These are phyloP conservation scores for Atrina japonica DNA, from an alignment of 2,888 invertebrate species.

Conservation along the genomic window DNA sequence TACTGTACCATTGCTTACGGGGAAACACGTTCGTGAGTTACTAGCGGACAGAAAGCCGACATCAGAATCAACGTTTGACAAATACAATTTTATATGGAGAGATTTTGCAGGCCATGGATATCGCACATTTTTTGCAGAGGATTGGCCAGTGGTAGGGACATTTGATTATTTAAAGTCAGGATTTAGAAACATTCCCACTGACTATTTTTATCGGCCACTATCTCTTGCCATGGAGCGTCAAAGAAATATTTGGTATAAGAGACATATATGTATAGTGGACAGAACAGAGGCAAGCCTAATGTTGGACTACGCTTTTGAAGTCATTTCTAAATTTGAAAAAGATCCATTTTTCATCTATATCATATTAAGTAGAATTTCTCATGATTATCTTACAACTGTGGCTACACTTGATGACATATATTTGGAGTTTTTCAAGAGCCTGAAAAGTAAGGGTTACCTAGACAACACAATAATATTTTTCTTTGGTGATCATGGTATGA, in stretches of 20 bases:
- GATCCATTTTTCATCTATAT: conserved; percentile 90
- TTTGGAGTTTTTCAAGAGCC: conserved; percentile 83
- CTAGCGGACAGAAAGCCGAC: conserved; percentile 44
- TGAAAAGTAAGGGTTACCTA: conserved; percentile 71
- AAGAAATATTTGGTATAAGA: conserved; percentile 63
- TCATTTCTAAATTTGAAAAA: conserved; percentile 84
- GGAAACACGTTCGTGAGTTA: conserved; percentile 61
- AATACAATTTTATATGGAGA: conserved; percentile 90
- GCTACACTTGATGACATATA: conserved; percentile 87
- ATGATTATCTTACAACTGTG: conserved; percentile 91
- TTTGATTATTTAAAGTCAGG: conserved; percentile 90
- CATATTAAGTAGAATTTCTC: conserved; percentile 91
- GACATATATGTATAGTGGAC: conserved; percentile 85
- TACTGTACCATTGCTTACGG: conserved; percentile 87
- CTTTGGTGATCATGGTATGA: conserved; percentile 93
- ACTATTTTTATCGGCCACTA: conserved; percentile 91
- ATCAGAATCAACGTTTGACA: conserved; percentile 50
- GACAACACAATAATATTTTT: conserved; percentile 68
- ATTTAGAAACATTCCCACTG: conserved; percentile 89
- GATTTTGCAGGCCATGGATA: conserved; percentile 88
- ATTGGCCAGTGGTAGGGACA: conserved; percentile 88
- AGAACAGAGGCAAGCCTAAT: conserved; percentile 85
- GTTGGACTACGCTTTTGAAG: conserved; percentile 83
- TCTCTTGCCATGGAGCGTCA: conserved; percentile 83
- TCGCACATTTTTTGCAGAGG: conserved; percentile 91